Conservation (phyloP, 2,888 invertebrate species). For the Diaprepes abbreviatus region DNA sequence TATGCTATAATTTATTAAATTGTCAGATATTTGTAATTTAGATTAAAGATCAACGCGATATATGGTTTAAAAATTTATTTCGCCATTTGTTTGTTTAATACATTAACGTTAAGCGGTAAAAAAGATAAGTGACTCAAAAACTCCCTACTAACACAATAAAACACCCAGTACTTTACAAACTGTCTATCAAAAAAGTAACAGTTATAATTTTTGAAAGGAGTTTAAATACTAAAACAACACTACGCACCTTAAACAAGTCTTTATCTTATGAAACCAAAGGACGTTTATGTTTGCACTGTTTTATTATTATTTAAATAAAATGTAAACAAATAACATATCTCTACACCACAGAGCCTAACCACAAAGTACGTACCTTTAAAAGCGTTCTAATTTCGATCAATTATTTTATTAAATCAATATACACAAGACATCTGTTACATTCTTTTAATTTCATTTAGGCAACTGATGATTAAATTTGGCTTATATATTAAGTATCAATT, state of each 20-base stretch:
- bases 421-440: constrained; percentile 5
- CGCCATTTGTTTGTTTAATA: no score
- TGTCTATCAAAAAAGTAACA: neutral
- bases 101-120: no score
- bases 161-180: no score
- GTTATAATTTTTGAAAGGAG: neutral
- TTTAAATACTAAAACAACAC: neutral
- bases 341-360: neutral
- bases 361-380: constrained; percentile 9
- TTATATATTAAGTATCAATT: constrained; percentile 4
- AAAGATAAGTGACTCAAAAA: no score
- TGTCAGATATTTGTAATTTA: no score
- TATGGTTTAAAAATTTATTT: no score
- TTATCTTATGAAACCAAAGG: neutral
- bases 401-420: constrained; percentile 12
- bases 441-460: constrained; percentile 6
- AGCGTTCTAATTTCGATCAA: constrained; percentile 12
- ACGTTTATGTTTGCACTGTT: neutral
- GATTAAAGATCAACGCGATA: no score
- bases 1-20: no score
- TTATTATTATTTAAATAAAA: constrained; percentile 15
- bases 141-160: no score
- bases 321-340: constrained; percentile 11
- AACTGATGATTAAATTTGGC: neutral
- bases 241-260: neutral